Conservation (phyloP, 2,797 vertebrate genomes). For the Falco novaeseelandiae region DNA sequence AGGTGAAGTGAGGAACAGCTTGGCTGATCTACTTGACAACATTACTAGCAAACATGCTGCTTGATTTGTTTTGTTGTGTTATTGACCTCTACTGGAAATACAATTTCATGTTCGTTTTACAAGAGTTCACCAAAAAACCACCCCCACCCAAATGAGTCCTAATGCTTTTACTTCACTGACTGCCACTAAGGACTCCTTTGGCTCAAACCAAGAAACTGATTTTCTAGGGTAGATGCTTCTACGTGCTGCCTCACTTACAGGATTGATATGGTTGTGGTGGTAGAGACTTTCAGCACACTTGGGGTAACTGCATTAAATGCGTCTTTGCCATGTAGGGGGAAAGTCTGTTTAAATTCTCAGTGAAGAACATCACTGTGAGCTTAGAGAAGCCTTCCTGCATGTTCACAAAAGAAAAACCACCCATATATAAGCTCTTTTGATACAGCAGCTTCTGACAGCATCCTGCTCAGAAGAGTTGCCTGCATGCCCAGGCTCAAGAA, state of each 20-base stretch:
- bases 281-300: background rate
- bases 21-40: background rate
- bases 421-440: background rate
- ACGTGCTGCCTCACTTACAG: fast-evolving
- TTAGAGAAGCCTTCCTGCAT: background rate
- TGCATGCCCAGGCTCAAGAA: background rate
- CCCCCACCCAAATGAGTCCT: background rate
- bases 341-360: background rate
- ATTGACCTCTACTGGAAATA: conserved; percentile 56
- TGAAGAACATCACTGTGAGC: background rate
- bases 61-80: background rate
- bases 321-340: background rate
- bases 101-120: background rate
- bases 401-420: background rate
- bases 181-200: background rate
- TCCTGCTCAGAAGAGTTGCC: background rate
- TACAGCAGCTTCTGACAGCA: background rate
- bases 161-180: background rate
- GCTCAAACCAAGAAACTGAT: background rate
- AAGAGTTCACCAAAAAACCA: background rate
- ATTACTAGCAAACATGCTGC: background rate
- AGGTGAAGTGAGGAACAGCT: background rate
- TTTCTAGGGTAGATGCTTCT: background rate
- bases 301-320: background rate
- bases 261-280: background rate